These are phyloP conservation scores for Papilio polytes DNA, from an alignment of 1,140 invertebrate species.

Conservation along the genomic window DNA sequence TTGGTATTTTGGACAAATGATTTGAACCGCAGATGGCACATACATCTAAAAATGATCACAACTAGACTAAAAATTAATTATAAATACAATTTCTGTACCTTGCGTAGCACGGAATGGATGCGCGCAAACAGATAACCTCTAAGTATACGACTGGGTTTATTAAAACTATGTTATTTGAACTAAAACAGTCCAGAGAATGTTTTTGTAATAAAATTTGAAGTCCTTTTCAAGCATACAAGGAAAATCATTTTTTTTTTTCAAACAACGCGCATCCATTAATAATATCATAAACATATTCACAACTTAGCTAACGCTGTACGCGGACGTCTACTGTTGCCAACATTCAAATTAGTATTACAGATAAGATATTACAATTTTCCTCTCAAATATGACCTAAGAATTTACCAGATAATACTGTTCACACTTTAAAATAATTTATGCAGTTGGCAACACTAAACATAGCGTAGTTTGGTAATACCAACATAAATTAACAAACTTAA, in stretches of 20 bases:
- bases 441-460: conserved; percentile 3
- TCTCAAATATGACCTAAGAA: neutral
- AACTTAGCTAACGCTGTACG: neutral
- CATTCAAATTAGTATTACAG: neutral
- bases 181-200: no score
- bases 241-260: neutral
- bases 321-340: neutral
- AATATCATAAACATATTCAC: conserved; percentile 31
- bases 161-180: neutral
- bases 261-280: neutral
- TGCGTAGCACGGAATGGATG: conserved; percentile 2
- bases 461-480: neutral
- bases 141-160: neutral
- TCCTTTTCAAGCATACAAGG: neutral
- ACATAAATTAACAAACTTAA: neutral
- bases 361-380: no score
- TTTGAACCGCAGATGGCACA: conserved; percentile 26
- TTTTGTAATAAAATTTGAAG: neutral
- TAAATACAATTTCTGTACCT: conserved; percentile 26
- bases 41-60: neutral
- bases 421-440: neutral
- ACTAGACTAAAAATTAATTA: neutral
- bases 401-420: no score
- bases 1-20: conserved; percentile 27
- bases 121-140: neutral